Evolutionary conservation across 1,140 invertebrate genomes (phyloP).

Genomic region (Brachionus asplanchnoidis): DNA sequence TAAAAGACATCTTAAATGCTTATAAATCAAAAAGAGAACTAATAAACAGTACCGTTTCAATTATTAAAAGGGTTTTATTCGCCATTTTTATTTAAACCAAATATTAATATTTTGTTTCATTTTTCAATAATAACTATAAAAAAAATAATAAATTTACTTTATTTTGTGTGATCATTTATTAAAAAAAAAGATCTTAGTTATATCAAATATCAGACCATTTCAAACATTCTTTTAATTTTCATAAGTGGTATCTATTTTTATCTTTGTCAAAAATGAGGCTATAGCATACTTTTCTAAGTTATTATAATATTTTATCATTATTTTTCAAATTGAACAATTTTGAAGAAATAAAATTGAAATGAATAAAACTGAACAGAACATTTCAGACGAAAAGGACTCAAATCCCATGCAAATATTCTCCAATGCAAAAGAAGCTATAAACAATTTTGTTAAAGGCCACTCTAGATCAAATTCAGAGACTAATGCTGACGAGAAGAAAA

Average conservation of each 20-base stretch:
- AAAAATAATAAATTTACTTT: too few species aligned
- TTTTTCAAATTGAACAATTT: background rate
- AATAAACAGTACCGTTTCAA: too few species aligned
- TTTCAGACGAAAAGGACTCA: background rate
- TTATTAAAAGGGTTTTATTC: too few species aligned
- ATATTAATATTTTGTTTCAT: too few species aligned
- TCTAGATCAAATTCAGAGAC: slow-evolving; percentile 5
- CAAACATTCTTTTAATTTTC: background rate
- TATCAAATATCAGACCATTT: background rate
- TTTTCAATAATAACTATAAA: too few species aligned
- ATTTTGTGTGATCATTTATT: too few species aligned
- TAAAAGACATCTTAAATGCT: too few species aligned
- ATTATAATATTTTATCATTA: background rate
- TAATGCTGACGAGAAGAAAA: background rate
- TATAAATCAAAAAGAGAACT: too few species aligned
- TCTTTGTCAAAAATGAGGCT: slow-evolving; percentile 20
- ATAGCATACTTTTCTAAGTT: background rate
- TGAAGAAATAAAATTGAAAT: background rate
- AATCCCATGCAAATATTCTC: background rate
- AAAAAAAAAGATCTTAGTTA: background rate
- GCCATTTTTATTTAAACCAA: too few species aligned
- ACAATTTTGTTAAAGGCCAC: background rate
- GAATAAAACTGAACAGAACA: background rate
- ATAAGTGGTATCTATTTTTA: slow-evolving; percentile 10
- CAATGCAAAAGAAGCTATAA: background rate